These are phyloP conservation scores for Notarius lentiginosus DNA, from an alignment of 2,113 vertebrate genomes.

Conservation along the genomic window DNA sequence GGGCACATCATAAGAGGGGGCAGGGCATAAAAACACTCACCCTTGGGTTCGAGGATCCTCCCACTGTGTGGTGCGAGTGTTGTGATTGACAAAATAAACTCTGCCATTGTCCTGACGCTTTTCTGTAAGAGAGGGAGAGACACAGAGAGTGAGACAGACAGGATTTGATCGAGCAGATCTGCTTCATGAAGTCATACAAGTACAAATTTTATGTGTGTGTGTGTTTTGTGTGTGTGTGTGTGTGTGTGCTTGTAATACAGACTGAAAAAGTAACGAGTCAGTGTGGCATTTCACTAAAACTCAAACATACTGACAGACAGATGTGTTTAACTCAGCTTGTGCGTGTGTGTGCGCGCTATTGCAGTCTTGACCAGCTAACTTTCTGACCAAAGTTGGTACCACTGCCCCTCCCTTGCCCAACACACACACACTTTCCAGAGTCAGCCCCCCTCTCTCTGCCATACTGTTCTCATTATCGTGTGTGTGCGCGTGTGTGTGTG, in stretches of 20 bases:
- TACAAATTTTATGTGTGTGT: background rate
- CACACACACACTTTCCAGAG: background rate
- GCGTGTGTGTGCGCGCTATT: constrained; percentile 26
- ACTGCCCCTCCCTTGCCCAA: constrained; percentile 30
- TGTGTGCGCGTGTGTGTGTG: constrained; percentile 28
- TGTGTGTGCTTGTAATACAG: constrained; percentile 15
- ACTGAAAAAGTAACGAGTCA: constrained; percentile 58
- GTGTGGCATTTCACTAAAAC: constrained; percentile 67
- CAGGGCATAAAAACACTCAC: constrained; percentile 70
- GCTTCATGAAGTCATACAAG: background rate
- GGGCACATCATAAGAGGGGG: background rate
- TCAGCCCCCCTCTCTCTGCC: constrained; percentile 47
- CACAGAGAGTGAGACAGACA: background rate
- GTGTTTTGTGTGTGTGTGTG: background rate
- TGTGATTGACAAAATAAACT: constrained; percentile 99
- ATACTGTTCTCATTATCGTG: constrained; percentile 78
- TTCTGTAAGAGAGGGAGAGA: constrained; percentile 70
- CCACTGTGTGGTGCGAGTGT: constrained; percentile 97
- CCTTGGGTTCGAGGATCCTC: constrained; percentile 97
- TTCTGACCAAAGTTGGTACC: constrained; percentile 43
- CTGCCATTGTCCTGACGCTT: constrained; percentile 96
- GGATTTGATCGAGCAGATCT: background rate
- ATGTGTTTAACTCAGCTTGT: background rate
- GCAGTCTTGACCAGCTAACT: constrained; percentile 9
- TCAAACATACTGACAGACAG: constrained; percentile 49